phyloP scores from a whole-genome alignment of 1,140 invertebrate species.

The Holotrichia oblita region DNA sequence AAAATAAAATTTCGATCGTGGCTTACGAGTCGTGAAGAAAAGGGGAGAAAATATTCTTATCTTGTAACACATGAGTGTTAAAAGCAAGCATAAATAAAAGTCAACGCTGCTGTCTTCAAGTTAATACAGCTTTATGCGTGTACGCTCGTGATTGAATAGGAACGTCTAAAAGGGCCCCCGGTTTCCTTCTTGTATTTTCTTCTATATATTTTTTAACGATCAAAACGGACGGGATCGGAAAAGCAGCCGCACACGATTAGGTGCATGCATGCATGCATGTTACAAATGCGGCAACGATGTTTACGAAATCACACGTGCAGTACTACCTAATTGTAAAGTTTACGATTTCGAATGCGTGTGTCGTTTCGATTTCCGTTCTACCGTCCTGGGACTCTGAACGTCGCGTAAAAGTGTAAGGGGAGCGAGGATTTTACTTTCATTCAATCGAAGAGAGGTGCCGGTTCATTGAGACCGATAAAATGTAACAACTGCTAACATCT shows the following conservation, averaged over 20 bases:
- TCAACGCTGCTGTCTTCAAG: slow-evolving; percentile 10
- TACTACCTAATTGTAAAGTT: slow-evolving; percentile 8
- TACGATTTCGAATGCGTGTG: not conserved
- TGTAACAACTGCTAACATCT: no score
- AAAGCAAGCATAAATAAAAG: slow-evolving; percentile 14
- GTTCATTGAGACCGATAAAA: no score
- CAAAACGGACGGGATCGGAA: no score
- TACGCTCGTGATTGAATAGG: not conserved
- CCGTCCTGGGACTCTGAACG: not conserved
- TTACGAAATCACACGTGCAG: not conserved
- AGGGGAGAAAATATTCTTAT: not conserved
- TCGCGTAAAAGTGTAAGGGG: not conserved
- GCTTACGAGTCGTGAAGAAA: no score
- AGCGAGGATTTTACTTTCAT: not conserved
- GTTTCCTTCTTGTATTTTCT: no score
- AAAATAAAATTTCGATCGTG: no score
- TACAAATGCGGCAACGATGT: not conserved
- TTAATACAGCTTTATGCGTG: not conserved
- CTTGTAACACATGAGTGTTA: not conserved
- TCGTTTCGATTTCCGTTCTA: not conserved
- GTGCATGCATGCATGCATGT: no score
- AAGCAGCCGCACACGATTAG: no score
- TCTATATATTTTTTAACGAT: no score
- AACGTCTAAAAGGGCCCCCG: not conserved
- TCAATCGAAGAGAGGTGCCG: not conserved